Evolutionary conservation across 1,140 invertebrate species (phyloP).

Genomic region (Drosophila oshimai): DNA sequence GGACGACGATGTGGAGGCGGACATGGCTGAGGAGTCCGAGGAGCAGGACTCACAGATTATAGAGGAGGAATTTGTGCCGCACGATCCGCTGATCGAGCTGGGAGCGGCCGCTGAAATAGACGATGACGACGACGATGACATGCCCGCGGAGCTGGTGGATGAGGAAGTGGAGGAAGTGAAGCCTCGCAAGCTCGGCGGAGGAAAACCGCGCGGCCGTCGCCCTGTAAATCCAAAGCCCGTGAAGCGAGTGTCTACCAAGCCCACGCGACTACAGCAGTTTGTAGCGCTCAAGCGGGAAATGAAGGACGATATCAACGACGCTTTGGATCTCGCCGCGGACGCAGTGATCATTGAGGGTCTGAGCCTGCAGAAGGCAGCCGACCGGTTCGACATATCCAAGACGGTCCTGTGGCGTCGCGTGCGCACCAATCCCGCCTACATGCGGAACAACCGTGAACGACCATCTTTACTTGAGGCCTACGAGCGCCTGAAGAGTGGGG

Average conservation of each 20-base stretch:
- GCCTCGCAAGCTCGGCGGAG: conserved; percentile 31
- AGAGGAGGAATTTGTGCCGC: conserved; percentile 63
- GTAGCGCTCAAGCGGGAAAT: conserved; percentile 47
- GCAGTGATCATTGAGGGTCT: conserved; percentile 84
- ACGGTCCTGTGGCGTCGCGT: conserved; percentile 86
- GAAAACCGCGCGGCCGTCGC: conserved; percentile 34
- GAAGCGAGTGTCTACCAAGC: conserved; percentile 26
- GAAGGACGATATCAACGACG: conserved; percentile 66
- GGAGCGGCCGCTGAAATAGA: conserved; percentile 32
- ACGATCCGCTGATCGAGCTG: conserved; percentile 53
- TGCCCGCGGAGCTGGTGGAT: conserved; percentile 40
- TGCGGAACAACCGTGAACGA: conserved; percentile 83
- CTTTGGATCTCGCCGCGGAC: conserved; percentile 83
- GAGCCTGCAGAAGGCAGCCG: conserved; percentile 85
- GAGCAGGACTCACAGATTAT: conserved; percentile 61
- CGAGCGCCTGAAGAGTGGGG: conserved; percentile 84
- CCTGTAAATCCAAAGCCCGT: conserved; percentile 1
- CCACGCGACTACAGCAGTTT: conserved; percentile 39
- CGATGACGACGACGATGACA: conserved; percentile 41
- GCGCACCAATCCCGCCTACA: conserved; percentile 83
- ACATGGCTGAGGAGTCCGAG: conserved; percentile 50
- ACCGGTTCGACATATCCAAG: conserved; percentile 85
- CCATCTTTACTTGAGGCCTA: conserved; percentile 84
- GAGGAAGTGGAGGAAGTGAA: conserved; percentile 50
- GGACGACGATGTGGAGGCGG: conserved; percentile 34